Conservation (phyloP, 2,797 vertebrate genomes). For the Chiloscyllium punctatum region DNA sequence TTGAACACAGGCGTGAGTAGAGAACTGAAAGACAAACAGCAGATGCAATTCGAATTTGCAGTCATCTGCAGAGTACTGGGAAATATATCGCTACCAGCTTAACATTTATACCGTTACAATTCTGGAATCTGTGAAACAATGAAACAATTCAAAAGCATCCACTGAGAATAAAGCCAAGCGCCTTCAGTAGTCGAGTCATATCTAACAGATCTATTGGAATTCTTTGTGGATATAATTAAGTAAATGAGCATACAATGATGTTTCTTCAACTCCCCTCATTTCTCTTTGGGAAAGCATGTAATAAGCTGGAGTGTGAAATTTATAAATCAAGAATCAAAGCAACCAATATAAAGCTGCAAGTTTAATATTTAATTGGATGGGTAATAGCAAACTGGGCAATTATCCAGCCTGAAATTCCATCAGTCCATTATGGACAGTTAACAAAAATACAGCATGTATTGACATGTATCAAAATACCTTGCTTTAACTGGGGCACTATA, state of each 20-base stretch:
- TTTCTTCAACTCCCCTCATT: background rate
- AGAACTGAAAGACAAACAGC: background rate
- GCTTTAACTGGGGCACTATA: background rate
- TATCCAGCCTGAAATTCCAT: background rate
- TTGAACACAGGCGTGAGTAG: background rate
- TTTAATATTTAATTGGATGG: background rate
- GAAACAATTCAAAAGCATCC: background rate
- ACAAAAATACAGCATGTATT: background rate
- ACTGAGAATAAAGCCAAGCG: background rate
- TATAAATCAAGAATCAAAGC: background rate
- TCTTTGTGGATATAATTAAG: background rate
- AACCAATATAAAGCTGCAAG: background rate
- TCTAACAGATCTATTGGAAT: background rate
- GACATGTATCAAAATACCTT: background rate
- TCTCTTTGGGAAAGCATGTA: background rate
- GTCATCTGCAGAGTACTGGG: background rate
- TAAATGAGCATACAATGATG: too few relatives aligned
- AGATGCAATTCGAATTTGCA: background rate
- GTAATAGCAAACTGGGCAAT: background rate
- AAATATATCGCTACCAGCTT: background rate
- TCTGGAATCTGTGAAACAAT: background rate
- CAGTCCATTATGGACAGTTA: background rate
- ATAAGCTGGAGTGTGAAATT: background rate
- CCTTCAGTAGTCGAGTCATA: background rate
- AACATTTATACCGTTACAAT: background rate